Conservation (phyloP, 2,113 vertebrate species). For the Apistogramma diplotaenia region DNA sequence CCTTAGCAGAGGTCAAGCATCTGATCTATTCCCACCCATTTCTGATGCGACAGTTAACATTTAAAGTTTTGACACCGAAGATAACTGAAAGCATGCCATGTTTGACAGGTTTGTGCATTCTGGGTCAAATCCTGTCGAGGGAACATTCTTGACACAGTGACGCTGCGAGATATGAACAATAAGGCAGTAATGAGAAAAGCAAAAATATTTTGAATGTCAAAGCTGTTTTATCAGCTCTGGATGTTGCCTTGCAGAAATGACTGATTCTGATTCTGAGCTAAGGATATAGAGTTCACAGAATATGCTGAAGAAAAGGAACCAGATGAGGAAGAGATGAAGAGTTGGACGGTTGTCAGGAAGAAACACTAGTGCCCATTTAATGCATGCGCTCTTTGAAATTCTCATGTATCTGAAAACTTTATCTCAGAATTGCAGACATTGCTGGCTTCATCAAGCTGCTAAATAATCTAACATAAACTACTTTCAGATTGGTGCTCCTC, state of each 20-base stretch:
- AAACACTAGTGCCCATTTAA: not conserved
- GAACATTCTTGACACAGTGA: not conserved
- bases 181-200: slow-evolving; percentile 26
- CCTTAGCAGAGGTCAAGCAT: slow-evolving; percentile 69
- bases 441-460: too few species aligned
- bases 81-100: slow-evolving; percentile 57
- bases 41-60: slow-evolving; percentile 60
- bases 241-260: not conserved
- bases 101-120: slow-evolving; percentile 45
- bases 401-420: too few species aligned
- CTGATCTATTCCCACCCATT: slow-evolving; percentile 60
- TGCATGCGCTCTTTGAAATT: too few species aligned
- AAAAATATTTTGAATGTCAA: slow-evolving; percentile 32
- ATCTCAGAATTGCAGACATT: too few species aligned
- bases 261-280: not conserved
- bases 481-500: too few species aligned
- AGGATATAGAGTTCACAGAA: not conserved
- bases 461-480: too few species aligned
- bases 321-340: not conserved
- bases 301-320: not conserved
- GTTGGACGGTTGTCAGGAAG: not conserved
- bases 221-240: slow-evolving; percentile 34
- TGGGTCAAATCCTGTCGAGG: slow-evolving; percentile 30
- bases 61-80: slow-evolving; percentile 52
- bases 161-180: slow-evolving; percentile 13